Percentiles rank a stretch among this genome's conserved stretches.
phyloP scores from a whole-genome alignment of 2,113 vertebrate genomes.

The Regulus satrapa region DNA sequence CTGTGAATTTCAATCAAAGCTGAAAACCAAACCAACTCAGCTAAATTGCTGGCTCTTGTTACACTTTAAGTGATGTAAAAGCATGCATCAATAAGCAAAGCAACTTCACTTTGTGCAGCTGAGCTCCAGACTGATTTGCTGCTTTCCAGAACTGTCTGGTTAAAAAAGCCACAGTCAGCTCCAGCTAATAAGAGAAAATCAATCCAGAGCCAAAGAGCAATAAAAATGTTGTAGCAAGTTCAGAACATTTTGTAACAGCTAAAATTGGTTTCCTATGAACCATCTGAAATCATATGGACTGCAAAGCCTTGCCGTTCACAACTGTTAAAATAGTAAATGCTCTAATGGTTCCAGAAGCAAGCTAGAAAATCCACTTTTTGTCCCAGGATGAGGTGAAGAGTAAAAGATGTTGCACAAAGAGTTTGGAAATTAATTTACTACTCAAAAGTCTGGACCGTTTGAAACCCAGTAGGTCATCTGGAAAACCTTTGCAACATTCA shows the following conservation, averaged over 20 bases:
- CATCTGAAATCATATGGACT: slow-evolving; percentile 22
- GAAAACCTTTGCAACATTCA: not conserved
- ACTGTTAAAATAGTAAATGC: not conserved
- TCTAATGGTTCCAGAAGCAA: not conserved
- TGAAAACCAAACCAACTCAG: slow-evolving; percentile 21
- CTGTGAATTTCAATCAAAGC: slow-evolving; percentile 44
- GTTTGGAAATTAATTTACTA: not conserved
- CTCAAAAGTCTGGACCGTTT: not conserved
- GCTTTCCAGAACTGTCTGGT: slow-evolving; percentile 51
- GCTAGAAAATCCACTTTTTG: not conserved
- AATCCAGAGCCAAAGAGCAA: slow-evolving; percentile 52
- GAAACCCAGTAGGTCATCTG: not conserved
- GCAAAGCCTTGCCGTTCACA: not conserved
- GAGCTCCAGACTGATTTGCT: slow-evolving; percentile 36
- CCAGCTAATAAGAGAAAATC: slow-evolving; percentile 49
- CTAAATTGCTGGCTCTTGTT: slow-evolving; percentile 40
- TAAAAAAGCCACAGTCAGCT: slow-evolving; percentile 45
- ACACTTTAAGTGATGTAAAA: slow-evolving; percentile 34
- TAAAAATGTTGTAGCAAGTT: slow-evolving; percentile 58
- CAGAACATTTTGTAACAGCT: slow-evolving; percentile 62
- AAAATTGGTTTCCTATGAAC: slow-evolving; percentile 45
- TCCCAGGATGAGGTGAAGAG: not conserved
- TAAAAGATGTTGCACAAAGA: not conserved
- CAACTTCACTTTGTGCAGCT: slow-evolving; percentile 9
- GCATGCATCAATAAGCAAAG: slow-evolving; percentile 41